Base-by-base conservation (phyloP, 2,113 vertebrate genomes). In the Mus musculus region DNA sequence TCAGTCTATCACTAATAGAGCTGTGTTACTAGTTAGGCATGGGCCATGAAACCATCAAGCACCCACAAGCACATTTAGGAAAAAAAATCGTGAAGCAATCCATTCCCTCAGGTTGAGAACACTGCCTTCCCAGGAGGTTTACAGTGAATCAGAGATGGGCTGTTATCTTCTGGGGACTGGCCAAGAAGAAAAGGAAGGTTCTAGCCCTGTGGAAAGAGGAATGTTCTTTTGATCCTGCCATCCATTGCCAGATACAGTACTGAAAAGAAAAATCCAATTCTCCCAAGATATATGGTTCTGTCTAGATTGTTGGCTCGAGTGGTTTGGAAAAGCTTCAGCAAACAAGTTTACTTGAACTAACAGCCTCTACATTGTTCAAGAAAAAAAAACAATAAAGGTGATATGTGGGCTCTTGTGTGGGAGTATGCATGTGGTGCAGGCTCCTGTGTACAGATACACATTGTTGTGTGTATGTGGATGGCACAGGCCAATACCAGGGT, bases 141-240 rank as follows among this genome's bases (percentile, higher is more conserved):
- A 56, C 94, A 81, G 65, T 80, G 28, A 93, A 92, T 69, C 0
- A 2, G 42, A 80, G 46, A 88, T 93, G 56, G 65, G 63, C 91
- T 91, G 91, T 82, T 59, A 17, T 89, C 93, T 95, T 91, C 87
- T 96, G 95, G 75, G 46, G 28, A 13, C 69, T 81, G 52, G 89
- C 95, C 96, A 97, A 85, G 78, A 63, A 14, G 49, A 76, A 92
- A 92, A 92, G 52, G 49, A 28, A 91, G 73, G 78, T 91, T 81
- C 86, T 95, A 96, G 69, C 92, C 77, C 82, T n/a, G 22, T 16
- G 42, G 95, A 93, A 94, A 67, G 65, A 94, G 78, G 92, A 73
- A 91, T 97, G 94, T 96, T 96, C 96, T 97, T 97, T 96, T 95
- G 87, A 90, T 93, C 91, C 65, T 96, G 89, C 94, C 93, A 97